Evolutionary conservation across 2,797 vertebrate species (phyloP), one percentile per base, ranked within the genome.

Genomic region (Protonibea diacanthus): DNA sequence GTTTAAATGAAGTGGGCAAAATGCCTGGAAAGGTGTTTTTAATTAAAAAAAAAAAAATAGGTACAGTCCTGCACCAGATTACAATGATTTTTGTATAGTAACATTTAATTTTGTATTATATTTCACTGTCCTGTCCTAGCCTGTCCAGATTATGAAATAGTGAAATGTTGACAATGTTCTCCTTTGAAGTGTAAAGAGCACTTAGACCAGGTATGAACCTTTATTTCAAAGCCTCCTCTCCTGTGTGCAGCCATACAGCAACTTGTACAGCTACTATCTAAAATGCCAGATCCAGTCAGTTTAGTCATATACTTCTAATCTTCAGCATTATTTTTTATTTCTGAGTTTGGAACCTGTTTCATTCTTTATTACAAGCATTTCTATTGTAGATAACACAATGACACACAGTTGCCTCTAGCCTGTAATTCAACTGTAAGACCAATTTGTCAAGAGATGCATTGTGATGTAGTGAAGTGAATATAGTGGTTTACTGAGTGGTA

Each of bases 401-500:
- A 7, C 33, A 78, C 44, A 38, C 45, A 21, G 20, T 58, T 0
- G 2, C 14, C n/a, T 40, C 10, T 9, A 20, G 20, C 40, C 45
- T 76, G 48, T 52, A 73, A 77, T 81, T 71, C 14, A 58, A 13
- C 64, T 67, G 23, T 27, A 47, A 55, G 73, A 18, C 12, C 23
- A 71, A 69, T 82, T 71, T 87, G 76, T 78, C 78, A 59, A 65
- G 58, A 49, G 45, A 72, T 64, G 20, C 49, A 66, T 12, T 74
- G 68, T 67, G 63, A 80, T 83, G 71, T 49, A 68, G 61, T 67
- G 25, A 83, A 76, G 80, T 82, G 80, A 87, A 78, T 55, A 79
- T 57, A 38, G 77, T 64, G 81, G 80, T 89, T 81, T 72, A 68
- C 65, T 69, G 56, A 74, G 48, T 74, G 78, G 79, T 71, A 68